phyloP scores from a whole-genome alignment of 2,113 vertebrate species.

The Electrona antarctica region DNA sequence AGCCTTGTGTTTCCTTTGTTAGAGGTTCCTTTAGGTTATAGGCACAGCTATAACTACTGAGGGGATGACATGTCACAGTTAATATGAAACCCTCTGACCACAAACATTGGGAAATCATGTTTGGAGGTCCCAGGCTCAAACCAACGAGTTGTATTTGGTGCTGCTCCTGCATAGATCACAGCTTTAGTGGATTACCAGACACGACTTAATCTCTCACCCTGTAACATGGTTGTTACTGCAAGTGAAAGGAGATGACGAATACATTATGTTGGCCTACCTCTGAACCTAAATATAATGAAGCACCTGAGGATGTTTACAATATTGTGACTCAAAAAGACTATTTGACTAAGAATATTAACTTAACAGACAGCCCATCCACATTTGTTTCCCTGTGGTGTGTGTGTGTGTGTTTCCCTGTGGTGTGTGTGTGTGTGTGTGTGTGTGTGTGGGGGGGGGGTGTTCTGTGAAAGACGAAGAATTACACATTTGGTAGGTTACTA shows the following conservation, averaged over 20 bases:
- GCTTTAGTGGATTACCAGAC: constrained; percentile 74
- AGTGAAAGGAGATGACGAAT: constrained; percentile 56
- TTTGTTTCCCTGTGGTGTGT: not conserved
- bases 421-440: not conserved
- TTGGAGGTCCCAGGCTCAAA: constrained; percentile 36
- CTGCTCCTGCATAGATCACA: constrained; percentile 67
- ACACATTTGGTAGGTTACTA: not conserved
- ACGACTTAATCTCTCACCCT: constrained; percentile 74
- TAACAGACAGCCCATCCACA: not conserved
- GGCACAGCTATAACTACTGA: constrained; percentile 44
- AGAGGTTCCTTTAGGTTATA: constrained; percentile 58
- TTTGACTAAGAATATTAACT: not conserved
- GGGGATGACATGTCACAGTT: constrained; percentile 50
- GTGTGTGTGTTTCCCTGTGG: too few relatives aligned
- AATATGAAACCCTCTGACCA: constrained; percentile 58
- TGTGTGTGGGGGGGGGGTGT: too few relatives aligned
- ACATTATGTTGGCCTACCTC: not conserved
- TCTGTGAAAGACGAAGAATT: not conserved
- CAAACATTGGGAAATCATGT: constrained; percentile 43
- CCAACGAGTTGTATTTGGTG: constrained; percentile 25
- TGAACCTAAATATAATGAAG: constrained; percentile 16
- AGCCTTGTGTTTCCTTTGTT: constrained; percentile 64
- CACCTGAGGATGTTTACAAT: constrained; percentile 2
- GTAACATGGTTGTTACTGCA: constrained; percentile 58
- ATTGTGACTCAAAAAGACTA: not conserved